Conservation (phyloP, 1,140 invertebrate species). For the Drosophila sp. region DNA sequence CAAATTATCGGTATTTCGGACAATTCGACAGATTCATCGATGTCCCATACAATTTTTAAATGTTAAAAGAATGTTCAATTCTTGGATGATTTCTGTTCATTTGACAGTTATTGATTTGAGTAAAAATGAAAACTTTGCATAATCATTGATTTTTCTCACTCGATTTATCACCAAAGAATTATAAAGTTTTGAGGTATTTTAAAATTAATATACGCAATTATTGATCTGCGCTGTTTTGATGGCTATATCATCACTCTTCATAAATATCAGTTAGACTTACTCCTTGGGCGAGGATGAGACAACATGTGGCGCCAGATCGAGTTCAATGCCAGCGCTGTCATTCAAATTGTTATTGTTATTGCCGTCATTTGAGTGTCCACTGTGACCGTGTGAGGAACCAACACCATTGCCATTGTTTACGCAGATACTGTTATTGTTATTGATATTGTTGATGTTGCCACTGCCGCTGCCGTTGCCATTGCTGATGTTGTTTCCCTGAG, state of each 20-base stretch:
- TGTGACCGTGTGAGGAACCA: slow-evolving; percentile 46
- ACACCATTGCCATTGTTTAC: slow-evolving; percentile 38
- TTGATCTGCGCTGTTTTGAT: too few relatives aligned
- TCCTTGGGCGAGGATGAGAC: slow-evolving; percentile 72
- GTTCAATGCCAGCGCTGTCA: slow-evolving; percentile 73
- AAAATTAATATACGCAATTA: background rate
- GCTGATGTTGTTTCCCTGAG: slow-evolving; percentile 1
- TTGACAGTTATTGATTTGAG: too few relatives aligned
- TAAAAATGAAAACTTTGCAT: too few relatives aligned
- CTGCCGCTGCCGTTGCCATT: slow-evolving; percentile 30
- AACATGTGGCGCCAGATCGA: slow-evolving; percentile 79
- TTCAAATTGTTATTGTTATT: slow-evolving; percentile 80
- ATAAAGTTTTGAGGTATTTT: too few relatives aligned
- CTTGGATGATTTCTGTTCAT: too few relatives aligned
- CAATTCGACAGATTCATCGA: too few relatives aligned
- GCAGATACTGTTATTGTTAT: slow-evolving; percentile 36
- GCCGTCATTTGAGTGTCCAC: slow-evolving; percentile 67
- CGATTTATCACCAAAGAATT: too few relatives aligned
- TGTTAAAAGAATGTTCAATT: too few relatives aligned
- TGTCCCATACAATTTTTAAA: too few relatives aligned
- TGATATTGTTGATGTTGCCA: slow-evolving; percentile 15
- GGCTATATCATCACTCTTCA: background rate
- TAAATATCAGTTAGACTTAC: slow-evolving; percentile 48
- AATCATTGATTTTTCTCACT: too few relatives aligned
- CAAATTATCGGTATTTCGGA: too few relatives aligned